Base-by-base conservation (phyloP, 2,888 invertebrate genomes). In the Blera fallax region DNA sequence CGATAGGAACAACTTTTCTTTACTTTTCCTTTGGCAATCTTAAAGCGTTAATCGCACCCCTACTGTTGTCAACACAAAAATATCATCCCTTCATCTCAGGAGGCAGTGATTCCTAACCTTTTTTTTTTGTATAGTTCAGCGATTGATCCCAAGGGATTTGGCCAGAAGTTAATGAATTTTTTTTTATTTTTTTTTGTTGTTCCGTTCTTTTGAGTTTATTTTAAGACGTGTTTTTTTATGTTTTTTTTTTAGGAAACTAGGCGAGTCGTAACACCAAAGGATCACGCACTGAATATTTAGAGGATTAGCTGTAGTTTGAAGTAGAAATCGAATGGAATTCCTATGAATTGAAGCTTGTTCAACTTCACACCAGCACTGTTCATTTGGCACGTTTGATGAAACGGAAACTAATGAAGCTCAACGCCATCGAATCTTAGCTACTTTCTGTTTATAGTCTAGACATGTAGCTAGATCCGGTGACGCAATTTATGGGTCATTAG, bases 131-230 rank as follows among this genome's bases (percentile, higher is more conserved):
- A n/a, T 4, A n/a, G 45, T 40, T 8, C 27, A 37, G 29, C 65
- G 77, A 77, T 80, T 73, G 58, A 67, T 73, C 43, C 50, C 18
- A 40, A 32, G 58, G 58, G 70, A 73, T 52, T 50, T 73, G 18
- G 18, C 14, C 29, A n/a, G 18, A 64, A 73, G 65, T 72, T 72
- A 79, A 72, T 79, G 72, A 79, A 79, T 73, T 79, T 73, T 72
- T 48, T 67, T 67, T 54, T 1, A 3, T 37, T 2, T 37, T 1
- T 24, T 37, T n/a, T 37, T 10, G 11, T 27, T 50, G 8, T 11
- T 24, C 27, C 27, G 5, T 29, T 21, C 16, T 29, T 18, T 34
- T 18, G 16, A 56, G 16, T 10, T 2, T 10, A 34, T 27, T 14
- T 32, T 14, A 11, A 32, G 0, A 5, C 5, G 56, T 29, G 29